phyloP scores from a whole-genome alignment of 1,140 invertebrate genomes.

The Drosophila leontia region DNA sequence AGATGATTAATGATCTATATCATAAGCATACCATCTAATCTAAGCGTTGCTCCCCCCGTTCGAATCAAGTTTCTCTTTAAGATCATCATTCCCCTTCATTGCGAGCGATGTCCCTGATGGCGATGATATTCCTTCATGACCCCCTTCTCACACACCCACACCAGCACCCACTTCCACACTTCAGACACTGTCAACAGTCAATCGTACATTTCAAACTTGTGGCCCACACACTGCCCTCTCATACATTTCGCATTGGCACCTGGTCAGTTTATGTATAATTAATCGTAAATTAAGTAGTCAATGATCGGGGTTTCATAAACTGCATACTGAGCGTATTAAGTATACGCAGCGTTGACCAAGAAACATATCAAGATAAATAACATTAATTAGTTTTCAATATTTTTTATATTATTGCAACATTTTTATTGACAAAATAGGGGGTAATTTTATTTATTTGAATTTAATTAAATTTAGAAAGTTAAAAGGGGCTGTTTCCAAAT shows the following conservation, averaged over 20 bases:
- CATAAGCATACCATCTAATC: slow-evolving; percentile 70
- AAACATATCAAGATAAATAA: slow-evolving; percentile 2
- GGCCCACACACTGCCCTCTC: slow-evolving; percentile 43
- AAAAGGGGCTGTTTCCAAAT: background rate
- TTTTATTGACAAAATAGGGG: background rate
- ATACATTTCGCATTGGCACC: slow-evolving; percentile 49
- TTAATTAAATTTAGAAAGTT: background rate
- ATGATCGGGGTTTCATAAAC: slow-evolving; percentile 19
- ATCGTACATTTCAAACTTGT: slow-evolving; percentile 47
- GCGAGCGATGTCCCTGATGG: slow-evolving; percentile 43
- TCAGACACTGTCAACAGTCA: slow-evolving; percentile 63
- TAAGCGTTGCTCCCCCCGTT: slow-evolving; percentile 60
- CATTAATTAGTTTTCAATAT: background rate
- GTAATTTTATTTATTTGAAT: background rate
- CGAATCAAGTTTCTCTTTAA: slow-evolving; percentile 36
- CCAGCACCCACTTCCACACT: slow-evolving; percentile 12
- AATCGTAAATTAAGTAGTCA: slow-evolving; percentile 40
- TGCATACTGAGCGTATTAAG: slow-evolving; percentile 32
- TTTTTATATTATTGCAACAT: background rate
- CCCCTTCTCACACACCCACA: slow-evolving; percentile 23
- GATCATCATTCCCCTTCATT: slow-evolving; percentile 55
- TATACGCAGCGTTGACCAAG: slow-evolving; percentile 43
- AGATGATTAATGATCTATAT: slow-evolving; percentile 84
- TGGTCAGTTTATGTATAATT: slow-evolving; percentile 38
- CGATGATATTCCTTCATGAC: slow-evolving; percentile 26